Conservation (phyloP, 2,113 vertebrate species). For the Melospiza melodia region DNA sequence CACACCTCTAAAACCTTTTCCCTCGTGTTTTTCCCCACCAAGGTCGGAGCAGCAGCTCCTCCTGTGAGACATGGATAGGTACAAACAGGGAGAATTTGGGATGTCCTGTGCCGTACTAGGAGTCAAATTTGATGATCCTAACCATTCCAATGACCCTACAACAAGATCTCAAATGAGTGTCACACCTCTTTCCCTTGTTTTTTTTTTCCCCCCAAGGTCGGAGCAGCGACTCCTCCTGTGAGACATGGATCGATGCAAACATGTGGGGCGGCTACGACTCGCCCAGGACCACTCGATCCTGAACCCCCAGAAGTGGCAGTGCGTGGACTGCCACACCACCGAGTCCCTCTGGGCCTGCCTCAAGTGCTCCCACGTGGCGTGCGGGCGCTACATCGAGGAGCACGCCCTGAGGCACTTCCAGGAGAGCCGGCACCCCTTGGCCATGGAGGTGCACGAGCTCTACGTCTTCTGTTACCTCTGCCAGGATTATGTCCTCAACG, state of each 20-base stretch:
- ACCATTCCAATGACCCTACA: too few species aligned
- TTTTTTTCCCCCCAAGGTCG: background rate
- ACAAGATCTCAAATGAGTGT: too few species aligned
- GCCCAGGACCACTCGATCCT: constrained; percentile 97
- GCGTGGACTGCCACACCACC: constrained; percentile 89
- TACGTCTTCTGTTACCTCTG: constrained; percentile 97
- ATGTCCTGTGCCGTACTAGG: too few species aligned
- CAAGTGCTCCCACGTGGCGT: constrained; percentile 97
- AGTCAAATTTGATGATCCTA: too few species aligned
- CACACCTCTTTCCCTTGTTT: too few species aligned
- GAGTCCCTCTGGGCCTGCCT: constrained; percentile 98
- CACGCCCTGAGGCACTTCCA: constrained; percentile 93
- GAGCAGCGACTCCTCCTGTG: constrained; percentile 61
- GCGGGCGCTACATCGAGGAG: constrained; percentile 93
- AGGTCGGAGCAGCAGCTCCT: constrained; percentile 50
- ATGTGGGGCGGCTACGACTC: constrained; percentile 93
- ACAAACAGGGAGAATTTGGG: constrained; percentile 80
- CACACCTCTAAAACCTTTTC: too few species aligned
- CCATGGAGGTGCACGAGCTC: constrained; percentile 95
- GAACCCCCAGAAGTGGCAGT: constrained; percentile 98
- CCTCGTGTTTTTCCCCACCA: rapidly evolving
- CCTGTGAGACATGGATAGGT: constrained; percentile 86
- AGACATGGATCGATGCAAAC: constrained; percentile 99
- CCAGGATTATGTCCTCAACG: constrained; percentile 95
- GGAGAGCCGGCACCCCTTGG: constrained; percentile 88